Percentiles rank a stretch among this genome's conserved stretches.
These are phyloP conservation scores for Aurelia sp. DNA, from an alignment of 30 jellyfish, hydroid and myxozoan genomes.

Conservation along the genomic window DNA sequence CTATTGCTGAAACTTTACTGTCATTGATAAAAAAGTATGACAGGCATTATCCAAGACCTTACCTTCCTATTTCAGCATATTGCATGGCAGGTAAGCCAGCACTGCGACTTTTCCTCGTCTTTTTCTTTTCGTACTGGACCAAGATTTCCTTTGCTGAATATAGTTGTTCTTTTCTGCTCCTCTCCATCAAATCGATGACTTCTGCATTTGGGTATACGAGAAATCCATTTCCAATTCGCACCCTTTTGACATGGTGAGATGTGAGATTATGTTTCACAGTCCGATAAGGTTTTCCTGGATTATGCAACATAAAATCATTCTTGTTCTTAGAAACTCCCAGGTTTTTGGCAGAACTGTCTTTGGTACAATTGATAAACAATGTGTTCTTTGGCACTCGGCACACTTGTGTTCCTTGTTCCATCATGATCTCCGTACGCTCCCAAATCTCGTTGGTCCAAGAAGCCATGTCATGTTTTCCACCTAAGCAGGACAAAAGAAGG, in stretches of 20 bases:
- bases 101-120: not conserved
- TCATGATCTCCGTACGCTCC: conserved; percentile 73
- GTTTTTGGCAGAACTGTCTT: not conserved
- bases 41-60: not conserved
- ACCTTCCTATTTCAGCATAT: conserved; percentile 6
- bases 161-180: not conserved
- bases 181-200: not conserved
- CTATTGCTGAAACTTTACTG: too few species aligned
- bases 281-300: conserved; percentile 82
- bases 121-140: not conserved
- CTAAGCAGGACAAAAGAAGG: not conserved
- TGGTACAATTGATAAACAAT: conserved; percentile 60
- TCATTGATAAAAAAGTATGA: too few species aligned
- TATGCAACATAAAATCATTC: conserved; percentile 5
- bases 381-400: conserved; percentile 67
- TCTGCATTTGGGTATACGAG: conserved; percentile 9
- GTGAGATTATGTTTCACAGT: conserved; percentile 31
- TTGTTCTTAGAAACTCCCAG: not conserved
- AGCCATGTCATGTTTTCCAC: conserved; percentile 94
- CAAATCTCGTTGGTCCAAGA: conserved; percentile 87
- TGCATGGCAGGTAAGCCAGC: not conserved
- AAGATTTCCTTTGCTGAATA: not conserved
- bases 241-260: conserved; percentile 19
- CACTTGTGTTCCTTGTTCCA: conserved; percentile 80
- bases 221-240: conserved; percentile 29